Base-by-base conservation (phyloP, 2,888 invertebrate species). In the Morpho deidamia region DNA sequence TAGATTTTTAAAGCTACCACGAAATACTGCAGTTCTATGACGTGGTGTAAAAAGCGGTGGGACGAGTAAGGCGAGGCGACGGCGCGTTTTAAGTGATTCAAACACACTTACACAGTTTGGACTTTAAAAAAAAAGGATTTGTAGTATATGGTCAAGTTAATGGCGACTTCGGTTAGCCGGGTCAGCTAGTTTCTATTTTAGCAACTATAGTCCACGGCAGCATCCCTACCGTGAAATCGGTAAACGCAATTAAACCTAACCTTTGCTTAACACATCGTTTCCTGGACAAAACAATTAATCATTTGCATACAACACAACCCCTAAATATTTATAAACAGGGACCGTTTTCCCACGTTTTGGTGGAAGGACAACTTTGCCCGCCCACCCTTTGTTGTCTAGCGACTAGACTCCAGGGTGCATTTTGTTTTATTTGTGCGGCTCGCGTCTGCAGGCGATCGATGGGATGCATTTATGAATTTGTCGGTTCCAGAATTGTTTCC, bases 361-460 rank as follows among this genome's bases (percentile, higher is more conserved):
- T 37, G 43, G 38, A 40, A 57, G 52, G 55, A 59, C 71, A 74
- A 70, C 66, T 71, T 81, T 69, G 83, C 61, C 58, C 61, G 68
- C 61, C 68, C 72, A 76, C 77, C 78, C 87, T 87, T 87, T 87
- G 87, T 87, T 86, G 87, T 87, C 87, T 87, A 78, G 76, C 65
- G 78, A 76, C 81, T 80, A 83, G 84, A 82, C 84, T 71, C 70
- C 64, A 68, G 74, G 80, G 74, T 75, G 74, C 77, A 74, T 81
- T 84, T 85, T 83, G 83, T 83, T 86, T 84, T 85, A 83, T 86
- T 86, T 84, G 81, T 68, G 62, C 69, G 65, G 73, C 71, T 38
- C 67, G 70, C 71, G 69, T 69, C 64, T 66, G 65, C 47, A 59
- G 56, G 42, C 59, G 65, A 64, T 74, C 71, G 63, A 65, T 70